Evolutionary conservation across 2,113 vertebrate genomes (phyloP).

Genomic region (Ceyx cyanopectus): DNA sequence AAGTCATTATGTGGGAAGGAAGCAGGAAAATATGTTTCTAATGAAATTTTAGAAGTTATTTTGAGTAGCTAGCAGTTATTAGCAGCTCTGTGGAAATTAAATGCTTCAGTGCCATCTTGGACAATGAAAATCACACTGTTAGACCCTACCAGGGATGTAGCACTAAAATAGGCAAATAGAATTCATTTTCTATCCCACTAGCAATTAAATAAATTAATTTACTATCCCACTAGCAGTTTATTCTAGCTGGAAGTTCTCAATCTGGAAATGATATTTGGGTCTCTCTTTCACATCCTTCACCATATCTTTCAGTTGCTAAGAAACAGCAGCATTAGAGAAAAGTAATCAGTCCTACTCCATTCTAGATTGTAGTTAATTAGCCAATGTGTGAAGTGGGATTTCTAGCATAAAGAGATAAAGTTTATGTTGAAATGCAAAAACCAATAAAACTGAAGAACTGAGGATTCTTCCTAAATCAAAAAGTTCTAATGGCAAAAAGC

Average conservation of each 20-base stretch:
- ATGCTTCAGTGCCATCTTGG: not conserved
- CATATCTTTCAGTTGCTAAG: constrained; percentile 53
- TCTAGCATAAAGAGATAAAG: not conserved
- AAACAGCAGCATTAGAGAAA: constrained; percentile 36
- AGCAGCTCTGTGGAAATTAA: not conserved
- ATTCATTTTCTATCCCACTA: not conserved
- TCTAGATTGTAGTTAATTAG: constrained; percentile 49
- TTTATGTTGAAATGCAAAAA: not conserved
- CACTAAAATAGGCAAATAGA: not conserved
- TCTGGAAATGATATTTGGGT: constrained; percentile 26
- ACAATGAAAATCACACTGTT: not conserved
- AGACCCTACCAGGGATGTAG: not conserved
- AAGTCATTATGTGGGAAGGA: not conserved
- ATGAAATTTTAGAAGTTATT: not conserved
- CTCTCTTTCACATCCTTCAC: constrained; percentile 25
- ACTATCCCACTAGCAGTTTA: not conserved
- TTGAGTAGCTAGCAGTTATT: not conserved
- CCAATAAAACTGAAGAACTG: not conserved
- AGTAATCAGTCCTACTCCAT: constrained; percentile 40
- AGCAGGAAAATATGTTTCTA: constrained; percentile 9
- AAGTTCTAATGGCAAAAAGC: not conserved
- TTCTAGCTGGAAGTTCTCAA: constrained; percentile 38
- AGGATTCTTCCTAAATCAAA: not conserved
- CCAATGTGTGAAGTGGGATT: constrained; percentile 20
- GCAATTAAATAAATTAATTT: not conserved